Percentiles rank a stretch among this genome's conserved stretches.
Conservation (phyloP, 2,797 vertebrate species). For the Poecile montanus region DNA sequence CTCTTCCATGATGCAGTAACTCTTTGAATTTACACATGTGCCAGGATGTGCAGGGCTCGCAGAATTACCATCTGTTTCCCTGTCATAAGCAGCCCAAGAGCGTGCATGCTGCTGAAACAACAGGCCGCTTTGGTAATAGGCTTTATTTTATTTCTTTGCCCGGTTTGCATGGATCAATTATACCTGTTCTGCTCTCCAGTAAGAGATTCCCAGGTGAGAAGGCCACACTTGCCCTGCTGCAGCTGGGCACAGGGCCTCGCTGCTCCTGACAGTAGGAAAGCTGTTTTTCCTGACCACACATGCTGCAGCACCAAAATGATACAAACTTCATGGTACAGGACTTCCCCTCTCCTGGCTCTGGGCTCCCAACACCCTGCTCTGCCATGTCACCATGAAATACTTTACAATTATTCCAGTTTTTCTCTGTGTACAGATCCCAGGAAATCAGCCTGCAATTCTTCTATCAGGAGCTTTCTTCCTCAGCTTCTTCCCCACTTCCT, state of each 20-base stretch:
- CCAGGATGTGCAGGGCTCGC: conserved; percentile 50
- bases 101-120: conserved; percentile 11
- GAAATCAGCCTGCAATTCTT: background rate
- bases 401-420: background rate
- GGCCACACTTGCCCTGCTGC: background rate
- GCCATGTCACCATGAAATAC: background rate
- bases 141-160: conserved; percentile 38
- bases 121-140: background rate
- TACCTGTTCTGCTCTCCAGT: background rate
- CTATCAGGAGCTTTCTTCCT: background rate
- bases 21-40: conserved; percentile 59
- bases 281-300: background rate
- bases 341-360: background rate
- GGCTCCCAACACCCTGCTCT: background rate
- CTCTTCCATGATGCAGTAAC: conserved; percentile 64
- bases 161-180: background rate
- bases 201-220: conserved; percentile 3
- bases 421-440: background rate
- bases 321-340: background rate
- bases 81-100: conserved; percentile 29
- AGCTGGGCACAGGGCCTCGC: background rate
- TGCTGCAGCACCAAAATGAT: background rate
- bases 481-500: background rate
- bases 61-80: conserved; percentile 68
- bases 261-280: background rate